Evolutionary conservation across 2,113 vertebrate genomes (phyloP).

Genomic region (Hypomesus transpacificus): DNA sequence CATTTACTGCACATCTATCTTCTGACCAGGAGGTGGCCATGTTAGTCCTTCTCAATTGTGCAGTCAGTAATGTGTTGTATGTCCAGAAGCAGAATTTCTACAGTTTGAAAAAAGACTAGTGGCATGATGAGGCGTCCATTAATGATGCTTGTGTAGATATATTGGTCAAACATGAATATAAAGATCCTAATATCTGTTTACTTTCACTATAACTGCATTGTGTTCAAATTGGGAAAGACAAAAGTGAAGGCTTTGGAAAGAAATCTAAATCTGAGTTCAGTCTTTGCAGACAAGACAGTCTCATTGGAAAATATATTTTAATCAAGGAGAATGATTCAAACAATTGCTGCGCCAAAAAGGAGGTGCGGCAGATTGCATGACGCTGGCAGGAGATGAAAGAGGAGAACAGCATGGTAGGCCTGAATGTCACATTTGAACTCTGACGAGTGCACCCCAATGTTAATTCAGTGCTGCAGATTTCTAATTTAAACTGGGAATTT

Average conservation of each 20-base stretch:
- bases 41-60: neutral
- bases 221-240: too few species aligned
- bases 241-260: too few species aligned
- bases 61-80: neutral
- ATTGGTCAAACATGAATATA: neutral
- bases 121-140: too few species aligned
- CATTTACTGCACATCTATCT: neutral
- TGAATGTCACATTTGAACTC: neutral
- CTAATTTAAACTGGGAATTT: too few species aligned
- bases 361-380: neutral
- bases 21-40: slow-evolving; percentile 40
- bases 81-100: neutral
- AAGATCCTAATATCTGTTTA: too few species aligned
- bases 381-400: slow-evolving; percentile 3
- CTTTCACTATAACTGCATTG: too few species aligned
- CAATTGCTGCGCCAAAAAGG: neutral
- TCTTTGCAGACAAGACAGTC: too few species aligned
- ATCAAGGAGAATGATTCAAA: neutral
- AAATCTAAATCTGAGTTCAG: too few species aligned
- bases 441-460: too few species aligned
- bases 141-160: too few species aligned
- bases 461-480: too few species aligned
- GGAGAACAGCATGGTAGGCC: neutral
- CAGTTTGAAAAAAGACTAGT: too few species aligned
- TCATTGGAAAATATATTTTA: neutral